Percentiles rank a stretch among this genome's conserved stretches.
These are phyloP conservation scores for Rhagium mordax DNA, from an alignment of 2,888 invertebrate species.

Conservation along the genomic window DNA sequence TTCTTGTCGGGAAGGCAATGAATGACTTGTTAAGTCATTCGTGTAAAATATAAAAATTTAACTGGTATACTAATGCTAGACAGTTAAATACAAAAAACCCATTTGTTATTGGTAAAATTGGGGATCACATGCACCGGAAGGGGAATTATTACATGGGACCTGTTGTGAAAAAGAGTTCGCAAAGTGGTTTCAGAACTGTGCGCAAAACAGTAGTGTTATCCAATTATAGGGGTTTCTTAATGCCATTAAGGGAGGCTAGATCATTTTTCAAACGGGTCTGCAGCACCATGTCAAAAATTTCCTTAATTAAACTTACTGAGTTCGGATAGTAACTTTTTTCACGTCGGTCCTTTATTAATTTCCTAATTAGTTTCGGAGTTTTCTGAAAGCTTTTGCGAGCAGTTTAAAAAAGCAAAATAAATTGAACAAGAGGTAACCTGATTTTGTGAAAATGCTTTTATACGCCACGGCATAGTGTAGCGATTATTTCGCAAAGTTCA, in stretches of 20 bases:
- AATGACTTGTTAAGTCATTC: no score
- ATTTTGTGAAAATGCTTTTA: conserved; percentile 38
- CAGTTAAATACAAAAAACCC: no score
- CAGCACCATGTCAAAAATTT: conserved; percentile 51
- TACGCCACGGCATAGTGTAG: conserved; percentile 18
- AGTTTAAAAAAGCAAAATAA: conserved; percentile 45
- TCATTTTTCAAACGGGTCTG: conserved; percentile 48
- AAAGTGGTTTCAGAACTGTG: conserved; percentile 4
- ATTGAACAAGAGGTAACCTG: conserved; percentile 39
- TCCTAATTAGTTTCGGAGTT: conserved; percentile 50
- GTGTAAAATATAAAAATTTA: no score
- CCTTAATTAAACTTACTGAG: conserved; percentile 52
- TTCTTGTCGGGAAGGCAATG: no score
- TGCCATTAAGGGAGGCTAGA: conserved; percentile 35
- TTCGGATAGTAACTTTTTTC: conserved; percentile 49
- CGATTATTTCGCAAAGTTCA: conserved; percentile 16
- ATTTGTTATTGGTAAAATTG: neutral
- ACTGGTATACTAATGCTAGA: no score
- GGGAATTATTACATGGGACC: neutral
- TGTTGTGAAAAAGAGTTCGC: neutral
- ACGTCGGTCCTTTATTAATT: conserved; percentile 50
- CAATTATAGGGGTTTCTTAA: conserved; percentile 38
- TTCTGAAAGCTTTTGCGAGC: conserved; percentile 40
- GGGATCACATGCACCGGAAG: neutral
- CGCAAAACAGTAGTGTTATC: conserved; percentile 31